Percentiles rank a stretch among this genome's conserved stretches.
Evolutionary conservation across 2,113 vertebrate species (phyloP).

Genomic region (Phaethon lepturus): DNA sequence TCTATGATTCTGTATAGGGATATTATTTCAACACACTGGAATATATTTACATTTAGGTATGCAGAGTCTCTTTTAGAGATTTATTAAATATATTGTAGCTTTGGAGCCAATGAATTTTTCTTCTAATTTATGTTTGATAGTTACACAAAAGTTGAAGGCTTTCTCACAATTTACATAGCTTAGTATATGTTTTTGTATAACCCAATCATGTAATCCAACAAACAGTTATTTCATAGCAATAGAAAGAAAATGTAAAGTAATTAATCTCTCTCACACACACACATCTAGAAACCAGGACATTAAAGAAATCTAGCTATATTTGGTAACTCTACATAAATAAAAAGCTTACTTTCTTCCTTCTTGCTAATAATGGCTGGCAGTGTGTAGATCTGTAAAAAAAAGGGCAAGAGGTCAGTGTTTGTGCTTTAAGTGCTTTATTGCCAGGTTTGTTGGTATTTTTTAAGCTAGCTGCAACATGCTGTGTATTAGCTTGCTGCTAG

Average conservation of each 20-base stretch:
- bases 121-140: not conserved
- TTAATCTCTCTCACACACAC: not conserved
- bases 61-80: not conserved
- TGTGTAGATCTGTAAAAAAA: slow-evolving; percentile 89
- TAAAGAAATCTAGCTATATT: not conserved
- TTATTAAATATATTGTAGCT: not conserved
- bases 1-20: not conserved
- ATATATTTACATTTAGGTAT: not conserved
- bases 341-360: slow-evolving; percentile 95
- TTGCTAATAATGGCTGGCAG: slow-evolving; percentile 94
- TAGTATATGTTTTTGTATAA: not conserved
- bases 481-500: not conserved
- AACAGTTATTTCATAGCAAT: not conserved
- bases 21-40: not conserved
- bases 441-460: not conserved
- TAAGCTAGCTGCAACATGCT: not conserved
- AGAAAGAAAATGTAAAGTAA: not conserved
- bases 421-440: not conserved
- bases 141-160: not conserved
- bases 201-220: not conserved
- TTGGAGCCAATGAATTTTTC: not conserved
- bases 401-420: not conserved
- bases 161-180: not conserved
- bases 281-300: not conserved
- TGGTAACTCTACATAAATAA: not conserved